Percentiles rank a stretch among this genome's conserved stretches.
phyloP scores from a whole-genome alignment of 2,888 invertebrate genomes.

The Doris montereyensis region DNA sequence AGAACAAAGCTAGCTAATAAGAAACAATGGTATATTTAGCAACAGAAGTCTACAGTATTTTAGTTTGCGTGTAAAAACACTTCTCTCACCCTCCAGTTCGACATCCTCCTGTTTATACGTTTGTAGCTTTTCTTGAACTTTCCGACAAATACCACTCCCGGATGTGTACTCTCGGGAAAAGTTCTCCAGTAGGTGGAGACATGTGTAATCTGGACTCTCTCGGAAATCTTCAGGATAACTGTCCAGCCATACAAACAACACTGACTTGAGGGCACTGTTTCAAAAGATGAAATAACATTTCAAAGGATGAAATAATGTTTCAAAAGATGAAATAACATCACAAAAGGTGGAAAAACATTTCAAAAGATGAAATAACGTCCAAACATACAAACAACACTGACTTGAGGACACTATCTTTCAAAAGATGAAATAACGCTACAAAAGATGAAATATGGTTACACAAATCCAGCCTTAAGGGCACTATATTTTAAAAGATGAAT shows the following conservation, averaged over 20 bases:
- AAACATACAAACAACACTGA: too few relatives aligned
- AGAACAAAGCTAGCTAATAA: too few relatives aligned
- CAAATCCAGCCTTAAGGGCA: neutral
- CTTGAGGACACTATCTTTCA: conserved; percentile 69
- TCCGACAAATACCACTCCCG: conserved; percentile 85
- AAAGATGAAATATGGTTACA: too few relatives aligned
- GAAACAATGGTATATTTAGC: too few relatives aligned
- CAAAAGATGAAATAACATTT: conserved; percentile 23
- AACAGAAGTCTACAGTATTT: too few relatives aligned
- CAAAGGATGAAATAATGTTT: neutral
- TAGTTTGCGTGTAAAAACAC: too few relatives aligned
- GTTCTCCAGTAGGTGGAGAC: conserved; percentile 86
- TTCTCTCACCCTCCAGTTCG: conserved; percentile 28
- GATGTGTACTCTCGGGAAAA: conserved; percentile 88
- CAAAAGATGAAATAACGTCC: too few relatives aligned
- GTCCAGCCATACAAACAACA: conserved; percentile 96
- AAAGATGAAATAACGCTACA: too few relatives aligned
- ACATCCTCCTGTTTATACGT: conserved; percentile 79
- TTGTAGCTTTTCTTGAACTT: conserved; percentile 83
- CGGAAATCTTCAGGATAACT: conserved; percentile 96
- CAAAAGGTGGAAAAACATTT: neutral
- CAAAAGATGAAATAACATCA: neutral
- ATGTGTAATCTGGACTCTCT: conserved; percentile 84
- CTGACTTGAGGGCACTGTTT: conserved; percentile 71
- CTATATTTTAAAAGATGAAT: too few relatives aligned